Conservation (phyloP, 64 coral and sea anemone genomes). For the Actinia equina region DNA sequence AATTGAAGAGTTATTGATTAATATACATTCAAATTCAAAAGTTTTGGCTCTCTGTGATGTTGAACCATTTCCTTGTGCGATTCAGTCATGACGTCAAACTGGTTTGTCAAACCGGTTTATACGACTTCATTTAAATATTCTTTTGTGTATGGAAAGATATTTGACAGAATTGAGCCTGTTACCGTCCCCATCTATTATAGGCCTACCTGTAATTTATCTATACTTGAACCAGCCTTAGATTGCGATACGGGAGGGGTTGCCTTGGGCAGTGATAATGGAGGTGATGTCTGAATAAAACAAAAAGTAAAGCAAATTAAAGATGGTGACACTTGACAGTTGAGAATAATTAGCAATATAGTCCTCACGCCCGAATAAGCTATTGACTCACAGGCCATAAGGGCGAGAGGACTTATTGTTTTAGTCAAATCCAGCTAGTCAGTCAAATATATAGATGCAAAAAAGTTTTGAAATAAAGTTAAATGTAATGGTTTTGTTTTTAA, state of each 20-base stretch:
- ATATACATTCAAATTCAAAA: background rate
- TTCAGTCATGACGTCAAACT: background rate
- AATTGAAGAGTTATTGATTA: background rate
- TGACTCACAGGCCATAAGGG: too few species aligned
- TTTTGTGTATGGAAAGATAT: background rate
- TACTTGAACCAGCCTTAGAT: slow-evolving; percentile 46
- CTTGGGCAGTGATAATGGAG: background rate
- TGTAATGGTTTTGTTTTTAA: too few species aligned
- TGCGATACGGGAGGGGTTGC: slow-evolving; percentile 3
- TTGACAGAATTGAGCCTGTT: background rate
- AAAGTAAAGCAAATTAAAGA: background rate
- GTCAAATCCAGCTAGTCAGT: too few species aligned
- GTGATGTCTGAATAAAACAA: background rate
- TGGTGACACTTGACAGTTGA: too few species aligned
- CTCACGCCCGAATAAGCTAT: too few species aligned
- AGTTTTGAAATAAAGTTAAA: too few species aligned
- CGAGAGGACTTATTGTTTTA: too few species aligned
- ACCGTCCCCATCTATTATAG: background rate
- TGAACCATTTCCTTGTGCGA: background rate
- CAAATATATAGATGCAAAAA: too few species aligned
- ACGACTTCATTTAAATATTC: background rate
- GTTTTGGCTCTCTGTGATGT: background rate
- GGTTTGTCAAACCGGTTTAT: background rate
- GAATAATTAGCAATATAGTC: too few species aligned
- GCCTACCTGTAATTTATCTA: slow-evolving; percentile 76